Evolutionary conservation across 2,113 vertebrate genomes (phyloP), one percentile per base, ranked within the genome.

Genomic region (Myiozetetes cayanensis): DNA sequence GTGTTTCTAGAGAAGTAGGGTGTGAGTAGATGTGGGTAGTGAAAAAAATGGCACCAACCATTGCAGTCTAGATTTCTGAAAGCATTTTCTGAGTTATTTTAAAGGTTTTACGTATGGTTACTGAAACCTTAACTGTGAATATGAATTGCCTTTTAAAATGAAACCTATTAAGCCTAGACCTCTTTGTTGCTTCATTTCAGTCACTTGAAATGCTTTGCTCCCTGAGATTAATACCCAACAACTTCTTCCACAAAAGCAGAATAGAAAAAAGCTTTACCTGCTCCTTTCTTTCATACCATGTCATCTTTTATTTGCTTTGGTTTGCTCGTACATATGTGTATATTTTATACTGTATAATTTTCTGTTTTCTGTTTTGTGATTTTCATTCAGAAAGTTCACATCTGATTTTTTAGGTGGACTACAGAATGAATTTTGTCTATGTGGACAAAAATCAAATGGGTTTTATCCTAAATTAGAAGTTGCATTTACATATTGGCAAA

Each of bases 1-100:
- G 89, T 95, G 94, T 96, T 96, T 96, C 86, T 95, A 65, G 96
- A 96, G 96, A 96, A 96, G 85, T 89, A 94, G 96, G 90, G 92
- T 84, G 92, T 61, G 93, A 95, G 94, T 92, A 94, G 91, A 94
- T 91, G 96, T 96, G 93, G 93, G 94, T 88, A 96, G 96, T 95
- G 96, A 94, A 96, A 95, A 58, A 93, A 96, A 92, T 95, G 93
- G 92, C 90, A 95, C 94, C 83, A 93, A 25, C 70, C 93, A 92
- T 82, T 83, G 83, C 92, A 82, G 89, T 82, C 83, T 93, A 90
- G 53, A 81, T 81, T 96, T 96, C 86, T 87, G 77, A 95, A 96
- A 95, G 96, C 92, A 90, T 93, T 95, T 97, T 92, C 95, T 93
- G 90, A 94, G 83, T 89, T 96, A 94, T 93, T 94, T 93, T 90